Conservation (phyloP, 1,140 invertebrate species). For the Nasonia longicornis region DNA sequence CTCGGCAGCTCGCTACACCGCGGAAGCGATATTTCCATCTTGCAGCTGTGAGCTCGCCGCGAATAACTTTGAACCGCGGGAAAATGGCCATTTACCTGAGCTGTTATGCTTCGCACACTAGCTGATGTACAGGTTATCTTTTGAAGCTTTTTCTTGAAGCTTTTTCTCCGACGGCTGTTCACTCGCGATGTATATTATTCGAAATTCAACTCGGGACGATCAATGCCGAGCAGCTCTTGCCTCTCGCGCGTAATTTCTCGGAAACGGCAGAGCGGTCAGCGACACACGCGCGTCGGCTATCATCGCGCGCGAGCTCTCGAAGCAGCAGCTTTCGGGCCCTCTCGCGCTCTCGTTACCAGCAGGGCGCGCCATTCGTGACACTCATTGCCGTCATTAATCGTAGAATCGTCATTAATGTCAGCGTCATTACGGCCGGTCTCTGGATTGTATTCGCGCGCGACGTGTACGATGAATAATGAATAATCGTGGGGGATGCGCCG, state of each 20-base stretch:
- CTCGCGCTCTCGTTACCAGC: neutral
- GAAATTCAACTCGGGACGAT: neutral
- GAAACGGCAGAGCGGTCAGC: too few species aligned
- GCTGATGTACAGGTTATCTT: too few species aligned
- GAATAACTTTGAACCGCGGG: neutral
- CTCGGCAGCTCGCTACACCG: neutral
- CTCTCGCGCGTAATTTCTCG: neutral
- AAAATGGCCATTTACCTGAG: neutral
- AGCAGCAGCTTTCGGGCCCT: neutral
- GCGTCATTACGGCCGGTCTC: neutral
- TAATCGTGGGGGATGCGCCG: conserved; percentile 6
- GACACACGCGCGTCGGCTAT: conserved; percentile 16
- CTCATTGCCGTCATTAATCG: conserved; percentile 50
- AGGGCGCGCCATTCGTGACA: conserved; percentile 26
- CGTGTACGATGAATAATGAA: conserved; percentile 22
- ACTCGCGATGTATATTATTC: too few species aligned
- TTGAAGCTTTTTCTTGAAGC: too few species aligned
- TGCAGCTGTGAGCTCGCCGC: neutral
- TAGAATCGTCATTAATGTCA: conserved; percentile 36
- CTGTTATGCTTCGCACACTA: neutral
- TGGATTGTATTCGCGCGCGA: neutral
- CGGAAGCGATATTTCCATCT: conserved; percentile 17
- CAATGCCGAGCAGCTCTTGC: neutral
- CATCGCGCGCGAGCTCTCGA: conserved; percentile 24
- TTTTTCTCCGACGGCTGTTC: too few species aligned